Evolutionary conservation across 2,888 invertebrate genomes (phyloP).

Genomic region (Dynastes hyllus): DNA sequence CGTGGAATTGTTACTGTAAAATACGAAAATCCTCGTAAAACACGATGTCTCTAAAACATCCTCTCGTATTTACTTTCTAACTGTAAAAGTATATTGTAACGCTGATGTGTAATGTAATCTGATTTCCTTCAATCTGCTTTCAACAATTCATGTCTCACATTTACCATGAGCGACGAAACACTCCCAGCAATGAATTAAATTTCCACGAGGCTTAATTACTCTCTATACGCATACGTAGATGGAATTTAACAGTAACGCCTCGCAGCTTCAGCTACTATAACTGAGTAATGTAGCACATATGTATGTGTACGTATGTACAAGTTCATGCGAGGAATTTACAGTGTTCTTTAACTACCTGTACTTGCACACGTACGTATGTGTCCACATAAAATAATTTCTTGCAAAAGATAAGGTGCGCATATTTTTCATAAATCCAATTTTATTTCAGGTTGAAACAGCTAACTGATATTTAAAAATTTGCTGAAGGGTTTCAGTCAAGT

Average conservation of each 20-base stretch:
- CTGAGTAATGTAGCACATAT: too few species aligned
- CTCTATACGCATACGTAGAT: not conserved
- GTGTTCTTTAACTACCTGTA: too few species aligned
- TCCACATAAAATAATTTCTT: too few species aligned
- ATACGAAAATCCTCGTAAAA: constrained; percentile 17
- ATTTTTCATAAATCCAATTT: too few species aligned
- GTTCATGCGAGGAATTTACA: too few species aligned
- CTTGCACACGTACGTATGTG: too few species aligned
- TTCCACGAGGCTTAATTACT: constrained; percentile 35
- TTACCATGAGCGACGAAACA: constrained; percentile 11
- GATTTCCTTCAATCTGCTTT: constrained; percentile 24
- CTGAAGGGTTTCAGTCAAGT: too few species aligned
- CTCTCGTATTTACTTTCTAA: constrained; percentile 3
- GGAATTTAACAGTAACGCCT: constrained; percentile 13
- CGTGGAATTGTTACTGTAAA: constrained; percentile 13
- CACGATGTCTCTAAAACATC: constrained; percentile 9
- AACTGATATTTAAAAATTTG: too few species aligned
- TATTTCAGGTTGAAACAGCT: too few species aligned
- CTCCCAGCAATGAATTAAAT: constrained; percentile 30
- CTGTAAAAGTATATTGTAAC: not conserved
- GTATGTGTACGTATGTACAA: too few species aligned
- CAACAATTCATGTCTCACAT: constrained; percentile 9
- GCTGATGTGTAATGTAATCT: constrained; percentile 26
- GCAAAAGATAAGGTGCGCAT: too few species aligned
- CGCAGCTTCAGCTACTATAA: not conserved